Base-by-base conservation (phyloP, 2,113 vertebrate genomes). In the Felis chaus region DNA sequence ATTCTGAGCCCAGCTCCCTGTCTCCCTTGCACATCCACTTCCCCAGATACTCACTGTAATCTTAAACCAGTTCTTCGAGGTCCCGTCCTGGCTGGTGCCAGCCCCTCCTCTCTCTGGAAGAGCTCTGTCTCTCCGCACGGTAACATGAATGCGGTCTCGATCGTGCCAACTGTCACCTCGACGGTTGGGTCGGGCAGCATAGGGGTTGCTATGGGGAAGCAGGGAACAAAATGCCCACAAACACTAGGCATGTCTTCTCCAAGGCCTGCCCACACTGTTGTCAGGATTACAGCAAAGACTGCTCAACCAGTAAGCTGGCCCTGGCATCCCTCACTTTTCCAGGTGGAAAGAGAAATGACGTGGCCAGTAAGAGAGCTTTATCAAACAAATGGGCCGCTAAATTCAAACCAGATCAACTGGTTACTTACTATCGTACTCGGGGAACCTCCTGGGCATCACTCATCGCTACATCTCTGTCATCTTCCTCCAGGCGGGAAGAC, bases 401-500 rank as follows among this genome's bases (percentile, higher is more conserved):
- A 55, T 41, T 89, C 55, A 88, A 71, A 91, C 31, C 82, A 95
- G 55, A 97, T 9, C 50, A 78, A 96, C 5, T 23, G 21, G n/a
- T 79, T 18, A 97, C 99, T 99, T 97, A 99, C 99, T 98, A 99
- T 99, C 99, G 98, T 57, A 98, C 94, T 65, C 99, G 99, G 33
- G 98, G 97, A 53, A 92, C 93, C 74, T 99, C 99, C 73, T 99
- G 99, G 23, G 98, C 96, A 8, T 99, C 99, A 55, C 98, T 99
- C 99, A 99, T 99, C 3, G 98, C 98, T 14, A 99, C 99, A 81
- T 99, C 99, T 80, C 99, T 99, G 73, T 99, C 99, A 0, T 97
- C 96, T 11, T 99, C 99, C 3, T 99, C 99, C 45, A 99, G 96
- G 69, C 99, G 98, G 10, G 76, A 97, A 19, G 96, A 83, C 39